Conservation (phyloP, 2,888 invertebrate genomes). For the Lissonota sp. region DNA sequence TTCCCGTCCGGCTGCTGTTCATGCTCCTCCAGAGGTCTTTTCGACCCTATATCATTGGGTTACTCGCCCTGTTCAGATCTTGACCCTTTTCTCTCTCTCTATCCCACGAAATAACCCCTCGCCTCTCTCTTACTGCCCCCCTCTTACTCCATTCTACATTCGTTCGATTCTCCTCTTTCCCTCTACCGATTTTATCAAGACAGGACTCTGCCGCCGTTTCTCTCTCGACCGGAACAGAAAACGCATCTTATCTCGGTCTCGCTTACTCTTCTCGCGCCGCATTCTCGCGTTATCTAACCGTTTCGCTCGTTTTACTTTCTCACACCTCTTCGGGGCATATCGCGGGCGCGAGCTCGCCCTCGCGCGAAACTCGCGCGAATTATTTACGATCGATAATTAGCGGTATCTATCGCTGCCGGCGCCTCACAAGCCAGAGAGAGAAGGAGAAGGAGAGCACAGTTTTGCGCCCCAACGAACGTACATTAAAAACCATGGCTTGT, state of each 20-base stretch:
- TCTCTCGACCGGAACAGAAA: conserved; percentile 11
- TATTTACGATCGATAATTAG: conserved; percentile 84
- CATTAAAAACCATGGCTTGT: conserved; percentile 50
- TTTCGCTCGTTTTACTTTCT: conserved; percentile 41
- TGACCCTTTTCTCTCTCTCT: conserved; percentile 17
- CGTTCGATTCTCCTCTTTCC: conserved; percentile 1
- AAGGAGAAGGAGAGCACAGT: conserved; percentile 14
- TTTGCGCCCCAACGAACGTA: conserved; percentile 45
- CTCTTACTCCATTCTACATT: conserved; percentile 10
- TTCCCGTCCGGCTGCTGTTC: conserved; percentile 30
- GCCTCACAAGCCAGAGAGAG: conserved; percentile 67
- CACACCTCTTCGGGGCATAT: conserved; percentile 23
- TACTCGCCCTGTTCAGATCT: conserved; percentile 24
- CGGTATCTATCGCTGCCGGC: conserved; percentile 84
- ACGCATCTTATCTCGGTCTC: conserved; percentile 27
- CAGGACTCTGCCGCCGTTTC: conserved; percentile 46
- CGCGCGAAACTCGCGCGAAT: conserved; percentile 74
- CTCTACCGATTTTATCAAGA: conserved; percentile 49
- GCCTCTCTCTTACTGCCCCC: conserved; percentile 25
- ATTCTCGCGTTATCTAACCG: conserved; percentile 27
- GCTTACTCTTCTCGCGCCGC: conserved; percentile 1
- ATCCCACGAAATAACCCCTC: not conserved
- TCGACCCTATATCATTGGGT: conserved; percentile 53
- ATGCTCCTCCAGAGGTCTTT: conserved; percentile 32
- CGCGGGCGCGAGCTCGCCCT: not conserved